Evolutionary conservation across 1,140 invertebrate species (phyloP).

Genomic region (Zophobas morio): DNA sequence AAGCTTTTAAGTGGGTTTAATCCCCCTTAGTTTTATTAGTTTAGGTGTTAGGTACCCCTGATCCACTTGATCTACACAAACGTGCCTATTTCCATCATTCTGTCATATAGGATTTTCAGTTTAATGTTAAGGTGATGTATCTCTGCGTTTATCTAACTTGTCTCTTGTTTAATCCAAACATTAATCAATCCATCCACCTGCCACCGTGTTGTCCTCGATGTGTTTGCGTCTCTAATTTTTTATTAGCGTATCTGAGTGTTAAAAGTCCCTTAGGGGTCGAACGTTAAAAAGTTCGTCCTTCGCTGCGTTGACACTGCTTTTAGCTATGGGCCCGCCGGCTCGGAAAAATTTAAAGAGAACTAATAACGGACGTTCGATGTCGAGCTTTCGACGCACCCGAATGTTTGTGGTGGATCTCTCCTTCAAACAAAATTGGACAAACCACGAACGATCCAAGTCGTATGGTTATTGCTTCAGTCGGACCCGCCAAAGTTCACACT

Average conservation of each 20-base stretch:
- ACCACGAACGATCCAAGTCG: too few species aligned
- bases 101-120: constrained; percentile 34
- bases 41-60: constrained; percentile 6
- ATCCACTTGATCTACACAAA: constrained; percentile 30
- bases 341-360: too few species aligned
- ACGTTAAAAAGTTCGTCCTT: constrained; percentile 10
- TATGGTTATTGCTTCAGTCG: too few species aligned
- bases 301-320: background rate
- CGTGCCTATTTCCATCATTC: constrained; percentile 24
- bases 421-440: too few species aligned
- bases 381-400: too few species aligned
- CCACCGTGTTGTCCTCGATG: constrained; percentile 37
- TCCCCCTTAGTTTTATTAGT: constrained; percentile 16
- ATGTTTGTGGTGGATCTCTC: too few species aligned
- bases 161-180: constrained; percentile 43
- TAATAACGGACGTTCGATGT: background rate
- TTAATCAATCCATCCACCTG: constrained; percentile 41
- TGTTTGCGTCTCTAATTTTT: constrained; percentile 34
- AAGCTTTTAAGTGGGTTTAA: background rate
- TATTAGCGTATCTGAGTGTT: constrained; percentile 19
- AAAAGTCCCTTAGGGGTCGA: constrained; percentile 16
- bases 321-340: too few species aligned
- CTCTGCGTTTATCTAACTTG: constrained; percentile 17
- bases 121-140: constrained; percentile 34
- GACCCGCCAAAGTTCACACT: too few species aligned